Conservation (phyloP, 2,888 invertebrate genomes). For the Priocnemis perturbator region DNA sequence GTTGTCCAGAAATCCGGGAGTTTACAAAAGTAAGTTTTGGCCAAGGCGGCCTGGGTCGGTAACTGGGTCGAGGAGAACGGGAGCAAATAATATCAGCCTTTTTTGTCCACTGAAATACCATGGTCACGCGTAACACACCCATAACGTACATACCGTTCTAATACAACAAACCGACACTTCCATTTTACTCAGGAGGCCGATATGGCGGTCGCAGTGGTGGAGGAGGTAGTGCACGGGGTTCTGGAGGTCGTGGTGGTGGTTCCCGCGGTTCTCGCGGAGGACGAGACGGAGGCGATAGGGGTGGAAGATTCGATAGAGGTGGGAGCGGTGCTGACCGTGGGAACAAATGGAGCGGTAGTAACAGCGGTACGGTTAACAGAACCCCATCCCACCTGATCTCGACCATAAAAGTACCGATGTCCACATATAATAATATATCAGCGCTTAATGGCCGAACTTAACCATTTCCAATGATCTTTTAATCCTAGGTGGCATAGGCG, state of each 20-base stretch:
- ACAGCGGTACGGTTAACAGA: conserved; percentile 50
- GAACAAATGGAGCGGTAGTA: conserved; percentile 65
- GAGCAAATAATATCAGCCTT: too few relatives aligned
- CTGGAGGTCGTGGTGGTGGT: conserved; percentile 60
- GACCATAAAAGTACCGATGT: too few relatives aligned
- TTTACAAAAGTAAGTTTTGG: conserved; percentile 65
- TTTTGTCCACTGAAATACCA: too few relatives aligned
- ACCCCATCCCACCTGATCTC: too few relatives aligned
- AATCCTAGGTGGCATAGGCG: conserved; percentile 53
- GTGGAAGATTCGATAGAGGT: conserved; percentile 65
- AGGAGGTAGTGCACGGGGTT: conserved; percentile 59
- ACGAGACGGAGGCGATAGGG: conserved; percentile 65
- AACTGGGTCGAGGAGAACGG: too few relatives aligned
- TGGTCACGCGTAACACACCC: too few relatives aligned
- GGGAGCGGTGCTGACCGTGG: conserved; percentile 62
- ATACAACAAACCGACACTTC: background rate
- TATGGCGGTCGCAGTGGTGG: conserved; percentile 65
- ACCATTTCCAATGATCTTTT: too few relatives aligned
- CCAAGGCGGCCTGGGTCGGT: too few relatives aligned
- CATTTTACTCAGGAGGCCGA: conserved; percentile 61
- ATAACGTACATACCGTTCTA: too few relatives aligned
- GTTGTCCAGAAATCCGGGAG: conserved; percentile 77
- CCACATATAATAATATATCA: too few relatives aligned
- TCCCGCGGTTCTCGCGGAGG: conserved; percentile 61
- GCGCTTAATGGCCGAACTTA: too few relatives aligned